A percentile compares a stretch with the other conserved stretches of the same genome.
Evolutionary conservation across 2,113 vertebrate species (phyloP).

Genomic region (human): DNA sequence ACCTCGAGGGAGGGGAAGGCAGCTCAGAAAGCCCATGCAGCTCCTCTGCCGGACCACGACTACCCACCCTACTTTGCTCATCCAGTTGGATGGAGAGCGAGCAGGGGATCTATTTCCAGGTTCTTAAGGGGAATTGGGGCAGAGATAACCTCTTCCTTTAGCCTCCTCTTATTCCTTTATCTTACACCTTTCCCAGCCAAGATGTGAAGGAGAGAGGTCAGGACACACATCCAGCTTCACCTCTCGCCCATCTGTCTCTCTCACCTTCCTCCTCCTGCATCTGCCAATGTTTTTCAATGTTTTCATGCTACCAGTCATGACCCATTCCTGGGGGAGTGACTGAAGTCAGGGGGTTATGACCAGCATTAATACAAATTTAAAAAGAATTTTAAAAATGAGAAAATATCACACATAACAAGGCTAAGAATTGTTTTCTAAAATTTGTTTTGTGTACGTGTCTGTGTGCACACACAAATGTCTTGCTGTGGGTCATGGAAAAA

Average conservation of each 20-base stretch:
- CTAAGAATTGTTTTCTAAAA: background rate
- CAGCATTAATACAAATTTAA: background rate
- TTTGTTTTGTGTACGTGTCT: background rate
- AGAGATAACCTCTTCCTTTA: background rate
- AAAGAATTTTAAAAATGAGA: background rate
- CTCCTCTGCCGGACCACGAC: background rate
- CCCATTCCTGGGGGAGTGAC: background rate
- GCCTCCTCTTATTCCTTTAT: too few species aligned
- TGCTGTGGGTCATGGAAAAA: background rate
- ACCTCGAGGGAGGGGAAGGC: accelerated
- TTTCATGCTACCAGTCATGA: background rate
- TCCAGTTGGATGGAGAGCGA: background rate
- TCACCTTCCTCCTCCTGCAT: background rate
- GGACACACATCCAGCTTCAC: background rate
- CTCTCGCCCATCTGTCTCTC: background rate
- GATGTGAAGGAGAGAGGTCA: background rate
- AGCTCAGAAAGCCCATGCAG: background rate
- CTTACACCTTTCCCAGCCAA: background rate
- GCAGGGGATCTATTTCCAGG: background rate
- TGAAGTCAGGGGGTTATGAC: background rate
- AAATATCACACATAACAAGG: background rate
- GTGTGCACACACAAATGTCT: background rate
- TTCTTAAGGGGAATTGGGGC: background rate
- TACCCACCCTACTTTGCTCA: background rate
- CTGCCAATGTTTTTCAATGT: background rate